These are phyloP conservation scores for Spatula clypeata DNA, from an alignment of 2,797 vertebrate species.

Conservation along the genomic window DNA sequence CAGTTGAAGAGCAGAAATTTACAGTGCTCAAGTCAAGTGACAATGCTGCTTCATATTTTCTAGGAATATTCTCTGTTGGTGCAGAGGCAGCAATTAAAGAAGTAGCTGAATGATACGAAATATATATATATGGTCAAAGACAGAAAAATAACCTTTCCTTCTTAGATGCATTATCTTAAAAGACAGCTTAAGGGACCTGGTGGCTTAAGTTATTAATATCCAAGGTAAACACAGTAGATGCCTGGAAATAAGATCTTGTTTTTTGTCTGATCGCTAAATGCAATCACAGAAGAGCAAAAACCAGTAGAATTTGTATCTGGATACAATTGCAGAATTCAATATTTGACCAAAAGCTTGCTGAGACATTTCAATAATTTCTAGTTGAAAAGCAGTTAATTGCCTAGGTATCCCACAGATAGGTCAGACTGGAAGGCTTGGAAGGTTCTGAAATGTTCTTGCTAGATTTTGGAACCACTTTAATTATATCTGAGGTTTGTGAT, in stretches of 20 bases:
- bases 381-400: background rate
- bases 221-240: rapidly evolving
- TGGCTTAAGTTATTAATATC: background rate
- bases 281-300: background rate
- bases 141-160: rapidly evolving
- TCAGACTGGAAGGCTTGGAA: background rate
- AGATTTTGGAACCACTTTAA: background rate
- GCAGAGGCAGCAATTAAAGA: background rate
- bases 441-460: background rate
- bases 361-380: background rate
- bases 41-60: background rate
- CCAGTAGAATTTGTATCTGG: background rate
- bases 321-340: background rate
- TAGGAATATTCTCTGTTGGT: background rate
- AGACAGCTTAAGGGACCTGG: background rate
- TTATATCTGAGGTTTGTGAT: background rate
- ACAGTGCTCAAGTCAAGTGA: background rate
- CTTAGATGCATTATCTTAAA: background rate
- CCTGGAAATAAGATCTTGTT: background rate
- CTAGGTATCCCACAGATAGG: background rate
- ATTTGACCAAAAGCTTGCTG: background rate
- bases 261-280: background rate
- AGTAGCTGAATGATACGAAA: background rate
- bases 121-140: background rate
- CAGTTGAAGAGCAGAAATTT: background rate